phyloP scores from a whole-genome alignment of 2,113 vertebrate species.

The Alaudala cheleensis region DNA sequence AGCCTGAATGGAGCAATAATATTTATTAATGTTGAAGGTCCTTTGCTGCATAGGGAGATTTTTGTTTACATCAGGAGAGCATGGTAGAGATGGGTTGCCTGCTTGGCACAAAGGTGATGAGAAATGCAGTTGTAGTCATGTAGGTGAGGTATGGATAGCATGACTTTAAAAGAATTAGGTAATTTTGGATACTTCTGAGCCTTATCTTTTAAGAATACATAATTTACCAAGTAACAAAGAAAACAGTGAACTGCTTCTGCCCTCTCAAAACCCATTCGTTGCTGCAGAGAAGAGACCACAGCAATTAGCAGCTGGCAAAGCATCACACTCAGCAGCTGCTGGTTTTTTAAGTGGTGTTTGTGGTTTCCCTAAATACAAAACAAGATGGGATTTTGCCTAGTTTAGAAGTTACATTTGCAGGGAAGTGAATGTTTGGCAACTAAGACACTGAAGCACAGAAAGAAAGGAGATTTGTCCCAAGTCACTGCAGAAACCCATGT shows the following conservation, averaged over 20 bases:
- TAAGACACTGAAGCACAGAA: neutral
- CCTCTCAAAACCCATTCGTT: neutral
- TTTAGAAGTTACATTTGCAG: neutral
- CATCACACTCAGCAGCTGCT: neutral
- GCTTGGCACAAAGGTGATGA: neutral
- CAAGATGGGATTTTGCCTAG: neutral
- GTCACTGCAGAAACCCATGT: neutral
- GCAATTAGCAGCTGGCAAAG: slow-evolving; percentile 23
- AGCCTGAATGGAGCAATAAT: neutral
- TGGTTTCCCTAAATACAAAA: neutral
- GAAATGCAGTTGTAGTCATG: neutral
- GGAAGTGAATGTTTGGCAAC: neutral
- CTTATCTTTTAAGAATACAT: neutral
- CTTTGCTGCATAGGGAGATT: neutral
- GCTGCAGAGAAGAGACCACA: neutral
- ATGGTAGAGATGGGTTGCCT: neutral
- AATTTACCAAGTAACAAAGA: neutral
- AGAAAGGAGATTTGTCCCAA: neutral
- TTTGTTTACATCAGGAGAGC: neutral
- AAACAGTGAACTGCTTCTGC: neutral
- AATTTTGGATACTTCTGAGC: neutral
- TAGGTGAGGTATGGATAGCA: neutral
- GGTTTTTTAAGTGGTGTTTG: slow-evolving; percentile 2
- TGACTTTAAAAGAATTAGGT: neutral
- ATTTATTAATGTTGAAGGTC: neutral